Conservation (phyloP, 2,888 invertebrate genomes). For the Tipula vernalis region DNA sequence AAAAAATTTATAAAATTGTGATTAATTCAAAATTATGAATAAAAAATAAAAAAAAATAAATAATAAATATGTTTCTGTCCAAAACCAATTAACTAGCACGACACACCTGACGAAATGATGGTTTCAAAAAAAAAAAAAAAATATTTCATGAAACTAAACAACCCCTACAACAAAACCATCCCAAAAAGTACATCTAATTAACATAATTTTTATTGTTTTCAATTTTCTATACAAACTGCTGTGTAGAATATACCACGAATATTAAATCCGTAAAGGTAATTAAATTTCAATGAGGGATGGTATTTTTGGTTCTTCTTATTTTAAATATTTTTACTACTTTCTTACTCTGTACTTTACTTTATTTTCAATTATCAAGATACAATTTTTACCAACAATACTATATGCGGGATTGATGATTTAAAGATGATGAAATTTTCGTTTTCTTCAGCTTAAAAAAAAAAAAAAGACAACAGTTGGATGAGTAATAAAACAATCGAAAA, state of each 20-base stretch:
- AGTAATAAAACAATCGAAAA: neutral
- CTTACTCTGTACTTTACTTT: neutral
- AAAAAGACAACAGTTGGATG: neutral
- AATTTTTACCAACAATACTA: neutral
- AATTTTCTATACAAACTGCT: neutral
- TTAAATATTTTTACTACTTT: neutral
- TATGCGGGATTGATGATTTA: neutral
- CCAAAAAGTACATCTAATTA: neutral
- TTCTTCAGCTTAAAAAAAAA: neutral
- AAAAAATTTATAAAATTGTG: neutral
- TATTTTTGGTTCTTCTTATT: neutral
- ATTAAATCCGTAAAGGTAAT: neutral
- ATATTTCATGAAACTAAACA: neutral
- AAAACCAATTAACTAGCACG: no score
- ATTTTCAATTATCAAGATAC: neutral
- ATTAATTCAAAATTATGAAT: neutral
- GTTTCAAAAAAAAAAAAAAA: neutral
- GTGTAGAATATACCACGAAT: neutral
- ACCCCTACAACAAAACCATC: neutral
- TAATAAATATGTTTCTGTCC: no score
- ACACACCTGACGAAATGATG: neutral
- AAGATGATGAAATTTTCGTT: neutral
- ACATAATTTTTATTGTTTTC: neutral
- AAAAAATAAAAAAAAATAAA: neutral
- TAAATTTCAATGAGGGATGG: neutral